These are phyloP conservation scores for Platyrinchus mystaceus DNA, from an alignment of 2,797 vertebrate genomes.

Conservation along the genomic window DNA sequence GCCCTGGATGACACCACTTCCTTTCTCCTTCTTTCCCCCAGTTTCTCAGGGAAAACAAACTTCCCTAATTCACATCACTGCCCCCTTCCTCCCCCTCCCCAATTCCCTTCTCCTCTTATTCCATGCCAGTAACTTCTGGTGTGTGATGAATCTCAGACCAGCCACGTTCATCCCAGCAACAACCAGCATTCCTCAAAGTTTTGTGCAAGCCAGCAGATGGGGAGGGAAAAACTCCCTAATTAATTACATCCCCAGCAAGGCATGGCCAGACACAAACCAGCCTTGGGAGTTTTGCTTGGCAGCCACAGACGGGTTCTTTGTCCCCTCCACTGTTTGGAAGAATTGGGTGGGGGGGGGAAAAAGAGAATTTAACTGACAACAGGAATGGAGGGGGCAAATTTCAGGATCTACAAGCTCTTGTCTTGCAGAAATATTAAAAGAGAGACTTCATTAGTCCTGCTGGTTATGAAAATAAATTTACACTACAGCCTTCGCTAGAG, in stretches of 20 bases:
- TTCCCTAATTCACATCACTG: neutral
- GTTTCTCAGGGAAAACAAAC: neutral
- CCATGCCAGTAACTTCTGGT: conserved; percentile 2
- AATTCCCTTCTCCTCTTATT: neutral
- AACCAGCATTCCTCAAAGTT: conserved; percentile 57
- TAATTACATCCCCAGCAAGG: conserved; percentile 50
- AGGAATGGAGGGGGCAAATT: neutral
- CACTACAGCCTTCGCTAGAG: neutral
- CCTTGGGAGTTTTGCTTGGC: conserved; percentile 5
- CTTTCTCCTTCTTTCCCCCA: neutral
- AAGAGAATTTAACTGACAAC: neutral
- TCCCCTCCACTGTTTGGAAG: neutral
- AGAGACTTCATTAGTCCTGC: neutral
- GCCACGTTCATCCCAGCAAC: neutral
- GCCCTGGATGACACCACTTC: neutral
- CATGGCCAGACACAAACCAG: conserved; percentile 31
- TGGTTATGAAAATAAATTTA: neutral
- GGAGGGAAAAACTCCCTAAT: conserved; percentile 34
- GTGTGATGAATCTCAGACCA: conserved; percentile 25
- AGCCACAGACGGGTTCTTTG: neutral
- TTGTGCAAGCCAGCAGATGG: conserved; percentile 45
- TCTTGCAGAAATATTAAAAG: neutral
- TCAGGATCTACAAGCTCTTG: neutral
- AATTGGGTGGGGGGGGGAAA: neutral
- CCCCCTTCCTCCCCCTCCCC: neutral